These are phyloP conservation scores for Pseudomyrmex gracilis DNA, from an alignment of 1,140 invertebrate species.

Conservation along the genomic window DNA sequence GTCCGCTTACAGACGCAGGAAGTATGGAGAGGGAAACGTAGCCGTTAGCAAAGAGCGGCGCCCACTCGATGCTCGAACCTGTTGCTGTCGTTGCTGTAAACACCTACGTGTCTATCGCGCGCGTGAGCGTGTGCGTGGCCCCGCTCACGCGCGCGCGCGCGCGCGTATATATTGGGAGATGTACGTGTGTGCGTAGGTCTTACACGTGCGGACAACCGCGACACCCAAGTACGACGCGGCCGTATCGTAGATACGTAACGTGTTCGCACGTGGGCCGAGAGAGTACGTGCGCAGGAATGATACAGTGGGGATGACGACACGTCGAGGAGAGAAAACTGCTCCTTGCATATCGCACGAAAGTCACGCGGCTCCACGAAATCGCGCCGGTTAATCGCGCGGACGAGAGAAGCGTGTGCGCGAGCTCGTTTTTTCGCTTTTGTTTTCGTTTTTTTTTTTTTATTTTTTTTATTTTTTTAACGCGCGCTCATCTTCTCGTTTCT, in stretches of 20 bases:
- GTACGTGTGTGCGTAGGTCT: constrained; percentile 40
- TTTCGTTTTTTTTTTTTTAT: no score
- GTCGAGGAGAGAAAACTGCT: constrained; percentile 38
- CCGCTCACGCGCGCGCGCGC: not conserved
- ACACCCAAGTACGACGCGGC: constrained; percentile 34
- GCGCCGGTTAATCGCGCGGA: not conserved
- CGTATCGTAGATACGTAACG: constrained; percentile 55
- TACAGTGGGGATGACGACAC: constrained; percentile 38
- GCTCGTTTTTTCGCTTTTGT: not conserved
- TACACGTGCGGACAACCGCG: constrained; percentile 50
- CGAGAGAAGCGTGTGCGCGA: not conserved
- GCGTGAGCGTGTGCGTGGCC: not conserved
- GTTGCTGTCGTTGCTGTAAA: constrained; percentile 73
- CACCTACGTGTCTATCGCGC: constrained; percentile 46
- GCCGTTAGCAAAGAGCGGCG: constrained; percentile 80
- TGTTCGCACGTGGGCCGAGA: constrained; percentile 55
- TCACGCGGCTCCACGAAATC: constrained; percentile 2
- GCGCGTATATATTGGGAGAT: not conserved
- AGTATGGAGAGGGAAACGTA: constrained; percentile 68
- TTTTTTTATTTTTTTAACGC: not conserved
- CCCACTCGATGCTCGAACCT: constrained; percentile 82
- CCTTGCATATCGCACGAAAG: constrained; percentile 29
- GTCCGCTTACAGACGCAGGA: constrained; percentile 66
- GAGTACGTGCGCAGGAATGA: constrained; percentile 53
- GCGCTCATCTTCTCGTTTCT: not conserved